These are phyloP conservation scores for Falcunculus frontatus DNA, from an alignment of 2,113 vertebrate species.

Conservation along the genomic window DNA sequence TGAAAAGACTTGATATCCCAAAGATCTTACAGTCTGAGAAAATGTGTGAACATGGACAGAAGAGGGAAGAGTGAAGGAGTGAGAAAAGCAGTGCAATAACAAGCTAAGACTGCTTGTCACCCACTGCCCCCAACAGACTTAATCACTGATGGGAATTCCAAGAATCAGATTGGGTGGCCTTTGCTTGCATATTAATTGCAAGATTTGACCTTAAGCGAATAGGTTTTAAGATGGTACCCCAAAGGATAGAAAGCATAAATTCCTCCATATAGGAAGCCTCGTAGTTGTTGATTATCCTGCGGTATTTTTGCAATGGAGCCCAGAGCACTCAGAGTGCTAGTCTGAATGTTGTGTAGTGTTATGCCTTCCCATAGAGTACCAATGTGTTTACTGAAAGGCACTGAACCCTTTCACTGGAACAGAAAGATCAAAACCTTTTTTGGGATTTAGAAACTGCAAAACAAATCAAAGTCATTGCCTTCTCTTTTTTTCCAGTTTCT, in stretches of 20 bases:
- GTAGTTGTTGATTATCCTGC: not conserved
- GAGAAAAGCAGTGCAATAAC: not conserved
- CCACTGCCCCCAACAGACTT: not conserved
- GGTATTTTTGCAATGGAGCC: not conserved
- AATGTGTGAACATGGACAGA: not conserved
- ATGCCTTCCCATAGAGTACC: not conserved
- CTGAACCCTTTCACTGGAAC: not conserved
- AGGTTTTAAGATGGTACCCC: not conserved
- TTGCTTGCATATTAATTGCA: not conserved
- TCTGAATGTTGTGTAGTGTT: not conserved
- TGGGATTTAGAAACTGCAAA: conserved; percentile 5
- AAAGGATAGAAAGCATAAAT: not conserved
- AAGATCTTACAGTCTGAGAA: not conserved
- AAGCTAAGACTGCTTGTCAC: not conserved
- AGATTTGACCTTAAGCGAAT: not conserved
- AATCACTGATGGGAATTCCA: not conserved
- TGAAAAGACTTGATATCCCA: not conserved
- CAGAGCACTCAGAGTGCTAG: not conserved
- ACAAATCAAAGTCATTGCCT: conserved; percentile 28
- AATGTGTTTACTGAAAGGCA: conserved; percentile 4
- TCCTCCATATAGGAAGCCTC: not conserved
- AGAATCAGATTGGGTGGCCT: not conserved
- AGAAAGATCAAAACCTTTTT: conserved; percentile 26
- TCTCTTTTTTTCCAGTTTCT: not conserved
- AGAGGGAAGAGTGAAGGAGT: not conserved